Percentiles rank a stretch among this genome's conserved stretches.
Conservation (phyloP, 2,888 invertebrate genomes). For the Malthinus flaveolus region DNA sequence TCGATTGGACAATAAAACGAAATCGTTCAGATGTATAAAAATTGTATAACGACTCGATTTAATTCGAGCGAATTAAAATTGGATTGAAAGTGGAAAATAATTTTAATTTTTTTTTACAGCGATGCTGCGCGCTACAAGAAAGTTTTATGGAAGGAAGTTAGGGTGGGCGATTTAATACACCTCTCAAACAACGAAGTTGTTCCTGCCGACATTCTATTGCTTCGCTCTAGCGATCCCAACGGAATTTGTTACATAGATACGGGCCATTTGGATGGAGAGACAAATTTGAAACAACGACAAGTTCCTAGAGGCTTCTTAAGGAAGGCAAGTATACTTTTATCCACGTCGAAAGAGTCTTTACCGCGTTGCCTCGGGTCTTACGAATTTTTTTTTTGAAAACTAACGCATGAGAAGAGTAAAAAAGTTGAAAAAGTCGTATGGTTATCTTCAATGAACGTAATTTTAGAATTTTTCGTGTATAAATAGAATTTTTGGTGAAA, state of each 20-base stretch:
- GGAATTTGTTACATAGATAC: conserved; percentile 95
- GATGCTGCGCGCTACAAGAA: conserved; percentile 81
- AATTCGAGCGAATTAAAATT: neutral
- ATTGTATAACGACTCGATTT: neutral
- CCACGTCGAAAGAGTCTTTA: too few species aligned
- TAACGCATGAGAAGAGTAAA: too few species aligned
- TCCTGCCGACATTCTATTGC: conserved; percentile 91
- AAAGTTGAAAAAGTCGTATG: too few species aligned
- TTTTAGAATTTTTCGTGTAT: too few species aligned
- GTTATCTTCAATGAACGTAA: too few species aligned
- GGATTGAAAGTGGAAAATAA: neutral
- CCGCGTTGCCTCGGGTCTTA: too few species aligned
- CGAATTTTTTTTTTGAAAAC: too few species aligned
- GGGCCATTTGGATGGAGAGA: conserved; percentile 95
- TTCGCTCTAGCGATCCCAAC: conserved; percentile 84
- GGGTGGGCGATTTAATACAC: conserved; percentile 93
- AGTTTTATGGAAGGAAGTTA: conserved; percentile 86
- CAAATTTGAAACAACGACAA: conserved; percentile 90
- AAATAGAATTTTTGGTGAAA: too few species aligned
- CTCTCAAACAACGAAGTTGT: conserved; percentile 95
- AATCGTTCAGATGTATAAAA: too few species aligned
- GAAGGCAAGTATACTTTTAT: conserved; percentile 58
- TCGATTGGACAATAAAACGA: too few species aligned
- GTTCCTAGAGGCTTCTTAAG: conserved; percentile 77
- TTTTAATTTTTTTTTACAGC: conserved; percentile 56